Conservation (phyloP, 2,888 invertebrate species). For the Synanthedon tipuliformis region DNA sequence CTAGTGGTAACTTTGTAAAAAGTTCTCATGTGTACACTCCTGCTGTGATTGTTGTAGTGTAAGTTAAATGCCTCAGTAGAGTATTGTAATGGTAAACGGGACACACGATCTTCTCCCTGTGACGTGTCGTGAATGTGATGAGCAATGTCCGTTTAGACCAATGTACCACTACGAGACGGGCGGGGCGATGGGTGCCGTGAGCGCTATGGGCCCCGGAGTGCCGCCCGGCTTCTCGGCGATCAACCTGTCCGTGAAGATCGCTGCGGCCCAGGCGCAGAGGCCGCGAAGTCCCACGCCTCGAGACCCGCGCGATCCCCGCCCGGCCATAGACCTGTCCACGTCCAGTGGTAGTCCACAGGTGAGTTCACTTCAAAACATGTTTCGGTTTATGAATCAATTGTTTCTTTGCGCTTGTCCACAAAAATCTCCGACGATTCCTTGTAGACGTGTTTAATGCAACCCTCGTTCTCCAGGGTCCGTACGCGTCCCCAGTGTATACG, state of each 20-base stretch:
- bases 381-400: neutral
- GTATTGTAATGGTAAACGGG: neutral
- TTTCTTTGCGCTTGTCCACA: neutral
- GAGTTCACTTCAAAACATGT: slow-evolving; percentile 18
- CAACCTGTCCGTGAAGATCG: slow-evolving; percentile 87
- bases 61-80: neutral
- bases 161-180: slow-evolving; percentile 84
- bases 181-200: slow-evolving; percentile 73
- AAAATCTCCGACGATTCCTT: slow-evolving; percentile 11
- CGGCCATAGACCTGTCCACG: slow-evolving; percentile 88
- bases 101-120: neutral
- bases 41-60: neutral
- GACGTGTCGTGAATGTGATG: neutral
- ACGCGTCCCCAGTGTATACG: slow-evolving; percentile 81
- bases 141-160: slow-evolving; percentile 67
- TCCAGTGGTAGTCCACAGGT: slow-evolving; percentile 92
- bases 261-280: slow-evolving; percentile 77
- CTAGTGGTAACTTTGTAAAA: too few relatives aligned
- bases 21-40: too few relatives aligned
- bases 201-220: slow-evolving; percentile 75
- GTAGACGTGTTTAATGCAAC: slow-evolving; percentile 31
- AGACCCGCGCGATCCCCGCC: slow-evolving; percentile 82
- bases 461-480: slow-evolving; percentile 72
- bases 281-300: slow-evolving; percentile 81
- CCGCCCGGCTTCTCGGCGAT: slow-evolving; percentile 84